These are phyloP conservation scores for Micromys minutus DNA, from an alignment of 2,113 vertebrate genomes.

Conservation along the genomic window DNA sequence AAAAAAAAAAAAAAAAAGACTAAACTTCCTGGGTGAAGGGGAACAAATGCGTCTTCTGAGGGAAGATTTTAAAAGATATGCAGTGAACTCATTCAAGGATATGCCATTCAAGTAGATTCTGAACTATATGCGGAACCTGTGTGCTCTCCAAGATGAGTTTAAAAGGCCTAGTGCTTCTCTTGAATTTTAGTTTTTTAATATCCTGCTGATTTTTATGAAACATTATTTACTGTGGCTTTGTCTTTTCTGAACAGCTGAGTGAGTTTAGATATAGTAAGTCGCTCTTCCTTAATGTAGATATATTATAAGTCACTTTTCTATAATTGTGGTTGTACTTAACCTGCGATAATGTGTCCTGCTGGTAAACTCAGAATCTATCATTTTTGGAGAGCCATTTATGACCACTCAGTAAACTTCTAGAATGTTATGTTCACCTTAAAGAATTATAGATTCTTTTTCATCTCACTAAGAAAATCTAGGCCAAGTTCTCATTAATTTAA, in stretches of 20 bases:
- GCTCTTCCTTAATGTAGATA: no score
- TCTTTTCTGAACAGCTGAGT: constrained; percentile 15
- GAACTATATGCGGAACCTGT: not conserved
- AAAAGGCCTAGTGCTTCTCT: not conserved
- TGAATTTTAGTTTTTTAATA: constrained; percentile 37
- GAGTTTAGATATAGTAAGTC: not conserved
- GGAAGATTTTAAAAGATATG: constrained; percentile 30
- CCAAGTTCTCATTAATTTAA: constrained; percentile 36
- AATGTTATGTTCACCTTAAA: not conserved
- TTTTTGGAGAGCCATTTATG: constrained; percentile 37
- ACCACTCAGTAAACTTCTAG: not conserved
- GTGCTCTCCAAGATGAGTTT: not conserved
- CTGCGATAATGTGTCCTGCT: constrained; percentile 8
- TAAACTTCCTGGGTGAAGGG: not conserved
- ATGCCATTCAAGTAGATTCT: not conserved
- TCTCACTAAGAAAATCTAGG: constrained; percentile 36
- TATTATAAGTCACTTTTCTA: no score
- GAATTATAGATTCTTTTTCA: constrained; percentile 35
- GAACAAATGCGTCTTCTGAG: not conserved
- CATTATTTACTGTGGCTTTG: constrained; percentile 27
- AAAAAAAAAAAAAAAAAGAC: no score
- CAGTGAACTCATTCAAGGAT: not conserved
- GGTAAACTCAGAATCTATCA: constrained; percentile 21
- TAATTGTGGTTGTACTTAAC: constrained; percentile 32
- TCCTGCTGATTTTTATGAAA: constrained; percentile 42